Conservation (phyloP, 2,888 invertebrate genomes). For the Sclerodermus sp. region DNA sequence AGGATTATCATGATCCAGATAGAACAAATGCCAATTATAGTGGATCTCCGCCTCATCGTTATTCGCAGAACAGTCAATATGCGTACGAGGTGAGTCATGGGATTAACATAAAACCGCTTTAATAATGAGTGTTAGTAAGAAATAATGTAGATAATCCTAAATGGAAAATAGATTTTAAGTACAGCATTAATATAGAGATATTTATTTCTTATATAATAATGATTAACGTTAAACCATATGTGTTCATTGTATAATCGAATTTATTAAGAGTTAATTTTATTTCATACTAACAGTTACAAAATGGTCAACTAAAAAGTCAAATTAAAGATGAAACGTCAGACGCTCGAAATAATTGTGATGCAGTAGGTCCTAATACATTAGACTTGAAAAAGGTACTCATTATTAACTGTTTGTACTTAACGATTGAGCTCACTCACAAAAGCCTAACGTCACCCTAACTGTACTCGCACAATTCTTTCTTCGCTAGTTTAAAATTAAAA, state of each 20-base stretch:
- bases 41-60: slow-evolving; percentile 46
- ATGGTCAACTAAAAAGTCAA: slow-evolving; percentile 41
- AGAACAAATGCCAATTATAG: slow-evolving; percentile 53
- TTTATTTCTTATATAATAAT: not conserved
- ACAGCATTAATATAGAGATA: too few relatives aligned
- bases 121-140: too few relatives aligned
- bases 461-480: too few relatives aligned
- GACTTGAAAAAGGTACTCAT: slow-evolving; percentile 36
- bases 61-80: slow-evolving; percentile 48
- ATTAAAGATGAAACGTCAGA: slow-evolving; percentile 38
- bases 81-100: slow-evolving; percentile 45
- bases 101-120: too few relatives aligned
- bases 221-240: too few relatives aligned
- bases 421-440: too few relatives aligned
- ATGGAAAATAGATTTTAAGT: not conserved
- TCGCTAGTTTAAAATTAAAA: too few relatives aligned
- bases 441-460: too few relatives aligned
- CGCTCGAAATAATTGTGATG: slow-evolving; percentile 35
- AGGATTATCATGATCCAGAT: slow-evolving; percentile 51
- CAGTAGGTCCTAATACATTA: slow-evolving; percentile 34
- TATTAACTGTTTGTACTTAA: too few relatives aligned
- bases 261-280: not conserved
- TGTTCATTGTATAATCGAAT: too few relatives aligned
- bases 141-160: too few relatives aligned
- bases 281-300: slow-evolving; percentile 40